Evolutionary conservation across 2,113 vertebrate species (phyloP), one percentile per base, ranked within the genome.

Genomic region (Oostethus manadensis): DNA sequence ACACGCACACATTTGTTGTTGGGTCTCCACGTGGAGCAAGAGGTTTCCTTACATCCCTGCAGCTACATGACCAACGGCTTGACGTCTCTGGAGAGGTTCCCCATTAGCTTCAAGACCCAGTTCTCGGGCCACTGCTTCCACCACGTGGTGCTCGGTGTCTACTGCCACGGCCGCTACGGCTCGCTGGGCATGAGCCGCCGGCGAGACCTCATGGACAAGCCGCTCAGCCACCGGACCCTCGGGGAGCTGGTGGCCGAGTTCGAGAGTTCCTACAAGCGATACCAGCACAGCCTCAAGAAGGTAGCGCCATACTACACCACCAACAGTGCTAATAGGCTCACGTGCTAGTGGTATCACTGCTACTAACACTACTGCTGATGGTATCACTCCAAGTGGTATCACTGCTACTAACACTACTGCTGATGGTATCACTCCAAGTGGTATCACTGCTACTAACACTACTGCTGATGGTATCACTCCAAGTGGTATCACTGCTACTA

Each of bases 81-180:
- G 76, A 90, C 92, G 49, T 92, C 93, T 0, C 88, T 98, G 1
- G 95, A 99, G 81, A 90, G 96, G 18, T 99, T 99, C 86, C 94
- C 96, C 80, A 97, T 99, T 92, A 99, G 96, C 90, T 98, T 99
- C 87, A 99, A 98, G 92, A 97, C 94, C 50, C 94, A 95, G 79
- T 99, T 98, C 86, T 97, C 93, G 55, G 96, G 96, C 73, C 95
- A 93, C 87, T 93, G 88, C 80, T 99, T 98, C 87, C 93, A 98
- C 79, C 95, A 99, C 0, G 95, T 99, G 4, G 95, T 99, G 66
- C 93, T 99, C 47, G 95, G 95, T 14, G 91, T 98, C 77, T 96
- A 95, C 82, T 95, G 90, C 81, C 94, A 93, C 0, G 96, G 96
- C 4, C 92, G 88, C 73, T 98, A 97, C 0, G 96, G 96, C 5